phyloP scores from a whole-genome alignment of 2,113 vertebrate species.

The Tragelaphus imberbis region DNA sequence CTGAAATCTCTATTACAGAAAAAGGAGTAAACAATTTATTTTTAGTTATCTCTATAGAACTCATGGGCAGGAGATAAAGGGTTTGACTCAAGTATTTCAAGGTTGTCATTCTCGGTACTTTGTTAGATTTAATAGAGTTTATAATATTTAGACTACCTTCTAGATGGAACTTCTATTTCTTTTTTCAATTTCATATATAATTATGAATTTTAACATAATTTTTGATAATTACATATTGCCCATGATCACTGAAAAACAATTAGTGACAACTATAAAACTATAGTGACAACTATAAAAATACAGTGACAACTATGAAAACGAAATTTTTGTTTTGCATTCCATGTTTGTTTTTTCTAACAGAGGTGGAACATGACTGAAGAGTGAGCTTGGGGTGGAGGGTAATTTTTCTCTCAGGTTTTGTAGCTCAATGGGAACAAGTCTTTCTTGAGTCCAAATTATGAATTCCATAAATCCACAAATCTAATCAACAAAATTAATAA shows the following conservation, averaged over 20 bases:
- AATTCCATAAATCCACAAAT: constrained; percentile 36
- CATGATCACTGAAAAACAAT: constrained; percentile 57
- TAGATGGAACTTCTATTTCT: background rate
- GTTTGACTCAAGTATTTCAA: constrained; percentile 51
- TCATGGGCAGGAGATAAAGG: constrained; percentile 18
- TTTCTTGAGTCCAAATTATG: constrained; percentile 14
- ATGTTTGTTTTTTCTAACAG: constrained; percentile 43
- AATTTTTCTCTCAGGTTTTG: constrained; percentile 18
- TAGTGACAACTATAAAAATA: background rate
- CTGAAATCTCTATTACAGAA: constrained; percentile 54
- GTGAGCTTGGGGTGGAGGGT: background rate
- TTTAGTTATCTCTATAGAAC: constrained; percentile 61
- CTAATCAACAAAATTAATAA: constrained; percentile 32
- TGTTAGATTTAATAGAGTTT: constrained; percentile 23
- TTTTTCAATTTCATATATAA: constrained; percentile 23
- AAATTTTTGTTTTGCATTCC: constrained; percentile 35
- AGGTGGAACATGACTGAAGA: constrained; percentile 20
- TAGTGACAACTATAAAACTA: background rate
- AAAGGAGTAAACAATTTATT: constrained; percentile 64
- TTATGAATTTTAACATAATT: constrained; percentile 15
- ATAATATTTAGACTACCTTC: constrained; percentile 31
- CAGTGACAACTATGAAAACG: background rate
- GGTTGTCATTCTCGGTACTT: background rate
- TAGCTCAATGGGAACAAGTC: background rate
- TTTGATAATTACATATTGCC: constrained; percentile 39